Evolutionary conservation across 2,113 vertebrate genomes (phyloP).

Genomic region (Clinocottus analis): DNA sequence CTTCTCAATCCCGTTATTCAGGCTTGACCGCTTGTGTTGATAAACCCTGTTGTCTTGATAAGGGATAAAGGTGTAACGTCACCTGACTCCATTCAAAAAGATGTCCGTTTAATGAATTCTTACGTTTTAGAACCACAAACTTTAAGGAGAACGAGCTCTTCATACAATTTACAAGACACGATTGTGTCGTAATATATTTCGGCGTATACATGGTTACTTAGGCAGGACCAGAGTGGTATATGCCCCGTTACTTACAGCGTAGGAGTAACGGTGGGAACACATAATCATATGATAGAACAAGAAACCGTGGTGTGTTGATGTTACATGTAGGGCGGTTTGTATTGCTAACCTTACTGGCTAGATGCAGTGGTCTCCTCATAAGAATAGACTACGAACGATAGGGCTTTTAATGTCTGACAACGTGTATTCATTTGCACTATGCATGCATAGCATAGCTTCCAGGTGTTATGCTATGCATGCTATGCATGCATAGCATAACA

Average conservation of each 20-base stretch:
- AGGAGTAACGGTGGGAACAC: too few relatives aligned
- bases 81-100: conserved; percentile 20
- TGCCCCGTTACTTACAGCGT: neutral
- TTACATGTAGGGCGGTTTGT: too few relatives aligned
- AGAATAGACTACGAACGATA: neutral
- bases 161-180: neutral
- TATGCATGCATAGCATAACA: neutral
- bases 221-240: neutral
- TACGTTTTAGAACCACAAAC: neutral
- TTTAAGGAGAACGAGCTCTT: accelerated
- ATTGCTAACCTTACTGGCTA: neutral
- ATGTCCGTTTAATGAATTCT: neutral
- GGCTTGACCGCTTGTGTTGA: neutral
- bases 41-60: neutral
- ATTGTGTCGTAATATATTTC: neutral
- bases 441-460: too few relatives aligned
- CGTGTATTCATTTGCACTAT: neutral
- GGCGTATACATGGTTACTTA: neutral
- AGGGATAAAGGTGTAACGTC: neutral
- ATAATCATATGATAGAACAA: too few relatives aligned
- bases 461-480: too few relatives aligned
- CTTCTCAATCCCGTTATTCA: neutral
- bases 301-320: too few relatives aligned
- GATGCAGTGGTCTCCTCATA: neutral
- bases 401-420: neutral